Evolutionary conservation across 2,797 vertebrate species (phyloP).

Genomic region (Melanotaenia maccullochi): DNA sequence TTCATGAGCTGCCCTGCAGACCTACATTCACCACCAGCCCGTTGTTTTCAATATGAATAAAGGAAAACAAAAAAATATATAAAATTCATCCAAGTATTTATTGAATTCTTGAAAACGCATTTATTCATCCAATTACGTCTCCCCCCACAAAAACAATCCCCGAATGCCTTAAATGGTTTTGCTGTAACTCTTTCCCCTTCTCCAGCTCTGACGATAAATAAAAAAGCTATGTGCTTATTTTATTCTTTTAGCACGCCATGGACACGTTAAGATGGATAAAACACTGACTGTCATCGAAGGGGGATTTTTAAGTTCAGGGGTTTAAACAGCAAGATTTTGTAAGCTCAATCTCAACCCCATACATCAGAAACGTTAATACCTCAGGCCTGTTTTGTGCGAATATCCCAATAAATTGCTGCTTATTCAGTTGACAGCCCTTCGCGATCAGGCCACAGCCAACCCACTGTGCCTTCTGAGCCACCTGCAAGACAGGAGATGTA

Average conservation of each 20-base stretch:
- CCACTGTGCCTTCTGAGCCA: slow-evolving; percentile 79
- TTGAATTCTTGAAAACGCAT: not conserved
- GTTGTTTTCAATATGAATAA: slow-evolving; percentile 26
- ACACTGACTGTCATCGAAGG: not conserved
- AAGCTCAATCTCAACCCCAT: not conserved
- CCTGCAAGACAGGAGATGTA: slow-evolving; percentile 63
- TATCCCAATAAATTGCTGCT: slow-evolving; percentile 83
- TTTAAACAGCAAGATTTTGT: not conserved
- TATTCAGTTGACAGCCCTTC: slow-evolving; percentile 81
- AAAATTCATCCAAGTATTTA: not conserved
- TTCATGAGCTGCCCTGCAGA: slow-evolving; percentile 45
- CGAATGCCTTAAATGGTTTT: not conserved
- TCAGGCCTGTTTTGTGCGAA: slow-evolving; percentile 86
- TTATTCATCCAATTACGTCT: not conserved
- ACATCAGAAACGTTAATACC: slow-evolving; percentile 61
- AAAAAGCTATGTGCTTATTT: not conserved
- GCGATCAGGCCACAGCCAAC: slow-evolving; percentile 84
- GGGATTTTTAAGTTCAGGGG: not conserved
- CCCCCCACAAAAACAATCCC: not conserved
- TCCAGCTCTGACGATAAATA: not conserved
- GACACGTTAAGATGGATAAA: not conserved
- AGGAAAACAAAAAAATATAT: slow-evolving; percentile 10
- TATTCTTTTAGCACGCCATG: not conserved
- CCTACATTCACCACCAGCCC: slow-evolving; percentile 14
- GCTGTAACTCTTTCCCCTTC: not conserved